Evolutionary conservation across 2,113 vertebrate species (phyloP).

Genomic region (human): DNA sequence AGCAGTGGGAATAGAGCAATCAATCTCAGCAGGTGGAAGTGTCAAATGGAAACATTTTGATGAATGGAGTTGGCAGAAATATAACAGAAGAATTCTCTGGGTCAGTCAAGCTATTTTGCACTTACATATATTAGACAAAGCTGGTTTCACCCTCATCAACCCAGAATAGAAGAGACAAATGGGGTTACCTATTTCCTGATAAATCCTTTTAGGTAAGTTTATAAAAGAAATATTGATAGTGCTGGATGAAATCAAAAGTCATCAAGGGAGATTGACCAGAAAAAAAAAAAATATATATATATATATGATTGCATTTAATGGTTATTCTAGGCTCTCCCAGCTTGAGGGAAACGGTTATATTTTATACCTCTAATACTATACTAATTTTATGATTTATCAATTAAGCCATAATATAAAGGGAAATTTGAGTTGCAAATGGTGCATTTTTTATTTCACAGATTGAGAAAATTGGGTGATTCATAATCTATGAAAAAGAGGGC

Average conservation of each 20-base stretch:
- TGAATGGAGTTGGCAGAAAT: not conserved
- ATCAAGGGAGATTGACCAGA: not conserved
- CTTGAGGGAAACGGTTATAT: fast-evolving
- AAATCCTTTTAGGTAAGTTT: not conserved
- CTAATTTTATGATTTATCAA: not conserved
- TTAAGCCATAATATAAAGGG: not conserved
- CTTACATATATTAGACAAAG: not conserved
- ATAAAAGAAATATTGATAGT: not conserved
- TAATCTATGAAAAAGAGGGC: not conserved
- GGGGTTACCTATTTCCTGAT: not conserved
- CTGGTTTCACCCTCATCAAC: not conserved
- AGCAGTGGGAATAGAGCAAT: not conserved
- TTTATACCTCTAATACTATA: not conserved
- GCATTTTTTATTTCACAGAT: not conserved
- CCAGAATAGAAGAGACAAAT: not conserved
- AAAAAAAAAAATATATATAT: not conserved
- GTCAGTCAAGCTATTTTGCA: not conserved
- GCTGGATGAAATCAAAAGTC: not conserved
- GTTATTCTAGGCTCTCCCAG: not conserved
- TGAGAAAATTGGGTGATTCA: not conserved
- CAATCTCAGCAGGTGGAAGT: not conserved
- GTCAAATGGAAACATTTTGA: not conserved
- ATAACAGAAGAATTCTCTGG: not conserved
- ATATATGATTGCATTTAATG: not conserved
- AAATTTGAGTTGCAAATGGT: not conserved